These are phyloP conservation scores for Pseudomugil gertrudae DNA, from an alignment of 2,797 vertebrate genomes.

Conservation along the genomic window DNA sequence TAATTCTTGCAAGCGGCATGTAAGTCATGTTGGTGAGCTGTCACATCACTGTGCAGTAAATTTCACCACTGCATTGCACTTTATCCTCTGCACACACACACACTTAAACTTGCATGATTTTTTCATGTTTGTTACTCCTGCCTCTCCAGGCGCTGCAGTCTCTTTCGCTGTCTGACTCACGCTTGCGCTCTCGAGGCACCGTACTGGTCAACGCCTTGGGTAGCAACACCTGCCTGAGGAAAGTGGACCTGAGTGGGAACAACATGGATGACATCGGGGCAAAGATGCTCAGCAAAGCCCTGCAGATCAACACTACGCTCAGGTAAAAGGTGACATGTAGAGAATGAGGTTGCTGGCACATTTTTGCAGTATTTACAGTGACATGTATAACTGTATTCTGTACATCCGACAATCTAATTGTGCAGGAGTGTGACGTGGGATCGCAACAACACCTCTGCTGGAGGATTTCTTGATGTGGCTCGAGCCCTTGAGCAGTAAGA, in stretches of 20 bases:
- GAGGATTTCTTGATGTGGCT: conserved; percentile 90
- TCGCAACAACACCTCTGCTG: conserved; percentile 88
- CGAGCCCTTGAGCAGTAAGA: conserved; percentile 91
- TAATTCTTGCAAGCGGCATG: conserved; percentile 63
- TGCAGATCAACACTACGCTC: conserved; percentile 87
- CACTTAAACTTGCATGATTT: not conserved
- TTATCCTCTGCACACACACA: conserved; percentile 3
- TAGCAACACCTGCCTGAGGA: conserved; percentile 90
- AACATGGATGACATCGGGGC: conserved; percentile 92
- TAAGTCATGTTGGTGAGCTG: conserved; percentile 41
- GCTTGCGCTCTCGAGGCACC: conserved; percentile 88
- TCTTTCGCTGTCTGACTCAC: conserved; percentile 87
- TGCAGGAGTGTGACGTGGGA: conserved; percentile 91
- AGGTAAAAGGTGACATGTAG: conserved; percentile 62
- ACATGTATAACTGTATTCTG: conserved; percentile 10
- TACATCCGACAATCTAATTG: conserved; percentile 31
- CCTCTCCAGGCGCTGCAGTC: conserved; percentile 86
- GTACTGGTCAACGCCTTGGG: conserved; percentile 91
- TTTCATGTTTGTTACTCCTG: not conserved
- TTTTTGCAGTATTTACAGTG: conserved; percentile 11
- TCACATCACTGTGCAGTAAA: conserved; percentile 37
- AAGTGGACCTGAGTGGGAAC: conserved; percentile 91
- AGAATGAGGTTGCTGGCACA: not conserved
- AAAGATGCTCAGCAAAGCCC: conserved; percentile 92
- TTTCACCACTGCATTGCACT: conserved; percentile 20